Conservation (phyloP, 2,113 vertebrate species). For the Panthera leo region DNA sequence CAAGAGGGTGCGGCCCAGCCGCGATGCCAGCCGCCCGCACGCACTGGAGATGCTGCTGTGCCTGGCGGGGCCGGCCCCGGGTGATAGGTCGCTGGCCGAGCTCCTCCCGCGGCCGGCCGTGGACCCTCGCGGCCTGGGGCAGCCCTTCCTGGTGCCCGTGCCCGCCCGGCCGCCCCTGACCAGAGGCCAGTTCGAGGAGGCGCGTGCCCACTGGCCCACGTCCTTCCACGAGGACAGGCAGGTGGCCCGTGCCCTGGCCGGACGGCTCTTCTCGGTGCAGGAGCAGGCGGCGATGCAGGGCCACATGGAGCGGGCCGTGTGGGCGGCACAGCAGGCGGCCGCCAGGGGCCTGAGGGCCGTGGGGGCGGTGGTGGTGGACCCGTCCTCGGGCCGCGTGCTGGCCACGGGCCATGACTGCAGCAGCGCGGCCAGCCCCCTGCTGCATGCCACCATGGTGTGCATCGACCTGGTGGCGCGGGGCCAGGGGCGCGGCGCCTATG, state of each 20-base stretch:
- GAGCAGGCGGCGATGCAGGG: constrained; percentile 85
- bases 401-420: constrained; percentile 89
- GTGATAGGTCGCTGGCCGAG: constrained; percentile 45
- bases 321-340: constrained; percentile 79
- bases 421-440: constrained; percentile 77
- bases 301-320: constrained; percentile 87
- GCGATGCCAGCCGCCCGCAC: constrained; percentile 66
- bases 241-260: constrained; percentile 83
- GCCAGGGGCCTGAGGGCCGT: constrained; percentile 83
- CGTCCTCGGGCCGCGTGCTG: constrained; percentile 78
- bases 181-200: constrained; percentile 89
- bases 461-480: constrained; percentile 90
- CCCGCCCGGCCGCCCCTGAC: constrained; percentile 87
- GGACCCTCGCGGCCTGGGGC: constrained; percentile 83
- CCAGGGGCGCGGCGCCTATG: constrained; percentile 88
- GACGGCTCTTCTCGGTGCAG: constrained; percentile 83
- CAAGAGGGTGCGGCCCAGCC: constrained; percentile 88
- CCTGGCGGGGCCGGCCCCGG: constrained; percentile 47
- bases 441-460: constrained; percentile 92
- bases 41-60: constrained; percentile 89
- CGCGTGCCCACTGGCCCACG: constrained; percentile 89
- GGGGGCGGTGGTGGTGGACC: constrained; percentile 88
- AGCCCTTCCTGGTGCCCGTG: constrained; percentile 87
- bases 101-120: constrained; percentile 79
- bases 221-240: constrained; percentile 92